These are phyloP conservation scores for Coelogynopora nodosa DNA, from an alignment of 2,888 invertebrate genomes.

Conservation along the genomic window DNA sequence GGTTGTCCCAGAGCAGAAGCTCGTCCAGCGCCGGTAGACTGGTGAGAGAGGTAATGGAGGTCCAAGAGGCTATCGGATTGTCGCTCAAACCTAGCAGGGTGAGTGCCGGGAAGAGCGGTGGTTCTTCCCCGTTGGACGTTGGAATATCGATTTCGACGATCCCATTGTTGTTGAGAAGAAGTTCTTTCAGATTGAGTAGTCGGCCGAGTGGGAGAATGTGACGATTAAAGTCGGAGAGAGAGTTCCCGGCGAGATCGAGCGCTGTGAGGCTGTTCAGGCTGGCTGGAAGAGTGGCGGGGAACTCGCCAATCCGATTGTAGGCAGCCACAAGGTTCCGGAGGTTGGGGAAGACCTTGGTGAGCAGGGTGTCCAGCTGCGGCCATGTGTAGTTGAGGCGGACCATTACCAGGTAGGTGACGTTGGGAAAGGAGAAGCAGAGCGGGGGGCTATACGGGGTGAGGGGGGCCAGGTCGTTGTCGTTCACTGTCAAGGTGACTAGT, in stretches of 20 bases:
- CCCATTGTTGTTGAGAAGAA: constrained; percentile 30
- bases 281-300: background rate
- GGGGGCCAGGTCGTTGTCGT: background rate
- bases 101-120: background rate
- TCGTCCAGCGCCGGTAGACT: background rate
- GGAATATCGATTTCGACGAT: background rate
- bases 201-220: constrained; percentile 16
- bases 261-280: background rate
- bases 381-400: background rate
- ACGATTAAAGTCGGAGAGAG: background rate
- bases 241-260: constrained; percentile 28
- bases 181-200: background rate
- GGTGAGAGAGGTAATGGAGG: background rate
- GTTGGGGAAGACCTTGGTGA: background rate
- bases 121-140: background rate
- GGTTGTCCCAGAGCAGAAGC: background rate
- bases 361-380: background rate
- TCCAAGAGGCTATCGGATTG: background rate
- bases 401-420: background rate
- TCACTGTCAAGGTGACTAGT: background rate
- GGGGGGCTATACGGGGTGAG: background rate
- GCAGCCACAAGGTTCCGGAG: background rate
- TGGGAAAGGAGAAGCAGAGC: background rate
- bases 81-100: background rate
- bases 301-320: background rate